These are phyloP conservation scores for Rissa tridactyla DNA, from an alignment of 2,113 vertebrate genomes.

Conservation along the genomic window DNA sequence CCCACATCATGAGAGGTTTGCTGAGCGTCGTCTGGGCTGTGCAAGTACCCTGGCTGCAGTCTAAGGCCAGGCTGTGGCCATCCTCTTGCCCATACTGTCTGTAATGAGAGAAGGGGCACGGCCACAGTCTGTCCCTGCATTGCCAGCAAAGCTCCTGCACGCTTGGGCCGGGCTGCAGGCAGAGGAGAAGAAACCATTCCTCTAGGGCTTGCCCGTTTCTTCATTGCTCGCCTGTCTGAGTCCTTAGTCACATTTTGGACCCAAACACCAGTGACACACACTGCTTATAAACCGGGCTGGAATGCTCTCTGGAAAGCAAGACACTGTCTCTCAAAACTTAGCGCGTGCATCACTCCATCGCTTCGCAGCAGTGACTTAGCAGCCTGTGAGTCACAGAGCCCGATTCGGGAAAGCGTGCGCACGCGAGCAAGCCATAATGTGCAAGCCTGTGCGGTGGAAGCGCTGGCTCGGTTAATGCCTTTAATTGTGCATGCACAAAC, in stretches of 20 bases:
- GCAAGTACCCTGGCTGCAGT: neutral
- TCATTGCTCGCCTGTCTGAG: neutral
- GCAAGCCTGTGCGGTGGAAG: neutral
- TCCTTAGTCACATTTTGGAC: neutral
- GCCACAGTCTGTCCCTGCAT: neutral
- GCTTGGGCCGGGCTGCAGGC: neutral
- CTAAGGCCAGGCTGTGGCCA: neutral
- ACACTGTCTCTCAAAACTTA: neutral
- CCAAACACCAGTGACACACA: neutral
- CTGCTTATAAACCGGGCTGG: neutral
- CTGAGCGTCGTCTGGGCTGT: neutral
- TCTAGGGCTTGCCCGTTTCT: neutral
- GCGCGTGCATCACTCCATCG: fast-evolving
- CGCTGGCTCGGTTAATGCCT: neutral
- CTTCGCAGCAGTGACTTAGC: neutral
- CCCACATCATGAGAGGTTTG: neutral
- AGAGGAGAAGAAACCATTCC: neutral
- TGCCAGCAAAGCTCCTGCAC: neutral
- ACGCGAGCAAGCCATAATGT: neutral
- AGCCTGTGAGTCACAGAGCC: neutral
- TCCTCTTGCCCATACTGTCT: neutral
- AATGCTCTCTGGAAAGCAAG: neutral
- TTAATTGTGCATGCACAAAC: neutral
- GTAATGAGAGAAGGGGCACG: neutral
- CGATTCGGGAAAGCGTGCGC: fast-evolving